Evolutionary conservation across 2,888 invertebrate species (phyloP).

Genomic region (Lagria hirta): DNA sequence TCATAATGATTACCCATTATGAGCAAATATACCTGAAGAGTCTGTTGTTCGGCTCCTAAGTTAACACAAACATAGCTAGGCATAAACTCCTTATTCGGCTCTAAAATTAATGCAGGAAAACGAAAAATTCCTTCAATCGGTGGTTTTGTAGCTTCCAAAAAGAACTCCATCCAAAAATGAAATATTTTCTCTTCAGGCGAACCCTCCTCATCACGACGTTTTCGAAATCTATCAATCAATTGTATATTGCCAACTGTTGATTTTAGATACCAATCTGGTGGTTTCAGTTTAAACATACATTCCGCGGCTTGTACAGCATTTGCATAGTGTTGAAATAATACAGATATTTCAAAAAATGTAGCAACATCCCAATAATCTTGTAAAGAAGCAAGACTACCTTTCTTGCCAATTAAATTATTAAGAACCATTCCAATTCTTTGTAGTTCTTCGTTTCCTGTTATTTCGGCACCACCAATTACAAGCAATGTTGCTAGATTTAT

Average conservation of each 20-base stretch:
- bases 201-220: constrained; percentile 72
- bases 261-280: constrained; percentile 93
- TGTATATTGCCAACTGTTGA: constrained; percentile 89
- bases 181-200: constrained; percentile 83
- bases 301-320: constrained; percentile 97
- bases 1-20: neutral
- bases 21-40: constrained; percentile 73
- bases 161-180: constrained; percentile 98
- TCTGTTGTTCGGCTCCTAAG: constrained; percentile 90
- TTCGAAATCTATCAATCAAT: constrained; percentile 87
- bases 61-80: constrained; percentile 96
- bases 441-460: constrained; percentile 86
- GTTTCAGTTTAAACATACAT: constrained; percentile 89
- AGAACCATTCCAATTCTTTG: constrained; percentile 93
- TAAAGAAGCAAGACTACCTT: constrained; percentile 89
- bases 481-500: constrained; percentile 96
- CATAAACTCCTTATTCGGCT: constrained; percentile 90
- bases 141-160: constrained; percentile 87
- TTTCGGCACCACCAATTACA: constrained; percentile 95
- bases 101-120: constrained; percentile 88
- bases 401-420: constrained; percentile 96
- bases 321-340: constrained; percentile 93
- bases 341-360: constrained; percentile 97
- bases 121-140: constrained; percentile 80
- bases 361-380: constrained; percentile 99